Conservation (phyloP, 2,888 invertebrate species). For the Lamellibrachia columna region DNA sequence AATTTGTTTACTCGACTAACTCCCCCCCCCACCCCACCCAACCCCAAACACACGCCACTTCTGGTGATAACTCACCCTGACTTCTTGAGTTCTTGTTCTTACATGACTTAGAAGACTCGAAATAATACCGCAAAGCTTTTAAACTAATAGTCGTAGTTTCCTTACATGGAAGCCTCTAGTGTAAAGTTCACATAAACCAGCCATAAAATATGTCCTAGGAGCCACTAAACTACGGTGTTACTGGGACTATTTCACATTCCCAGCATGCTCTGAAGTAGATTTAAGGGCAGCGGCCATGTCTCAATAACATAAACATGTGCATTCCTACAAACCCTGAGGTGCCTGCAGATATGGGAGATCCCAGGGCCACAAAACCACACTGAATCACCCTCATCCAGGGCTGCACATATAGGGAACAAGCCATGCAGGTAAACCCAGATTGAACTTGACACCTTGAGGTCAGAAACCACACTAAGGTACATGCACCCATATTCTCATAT, state of each 20-base stretch:
- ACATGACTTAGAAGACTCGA: conserved; percentile 1
- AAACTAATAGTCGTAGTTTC: neutral
- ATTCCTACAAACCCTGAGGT: neutral
- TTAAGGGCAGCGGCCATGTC: neutral
- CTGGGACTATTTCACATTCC: neutral
- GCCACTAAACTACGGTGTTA: neutral
- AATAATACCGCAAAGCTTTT: neutral
- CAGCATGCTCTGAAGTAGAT: neutral
- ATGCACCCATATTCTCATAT: neutral
- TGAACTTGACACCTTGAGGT: neutral
- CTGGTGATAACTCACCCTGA: neutral
- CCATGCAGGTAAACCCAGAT: neutral
- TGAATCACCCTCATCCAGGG: neutral
- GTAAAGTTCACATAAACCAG: conserved; percentile 12
- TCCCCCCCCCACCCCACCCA: neutral
- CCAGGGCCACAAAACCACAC: neutral
- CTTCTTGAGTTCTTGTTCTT: neutral
- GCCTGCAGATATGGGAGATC: neutral
- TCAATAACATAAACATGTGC: conserved; percentile 16
- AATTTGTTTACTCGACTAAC: neutral
- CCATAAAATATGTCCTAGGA: neutral
- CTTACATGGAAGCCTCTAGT: neutral
- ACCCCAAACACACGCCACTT: neutral
- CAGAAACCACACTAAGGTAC: neutral
- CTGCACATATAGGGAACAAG: neutral